Conservation (phyloP, 23 tunicate genomes). For the Halocynthia aurantium region DNA sequence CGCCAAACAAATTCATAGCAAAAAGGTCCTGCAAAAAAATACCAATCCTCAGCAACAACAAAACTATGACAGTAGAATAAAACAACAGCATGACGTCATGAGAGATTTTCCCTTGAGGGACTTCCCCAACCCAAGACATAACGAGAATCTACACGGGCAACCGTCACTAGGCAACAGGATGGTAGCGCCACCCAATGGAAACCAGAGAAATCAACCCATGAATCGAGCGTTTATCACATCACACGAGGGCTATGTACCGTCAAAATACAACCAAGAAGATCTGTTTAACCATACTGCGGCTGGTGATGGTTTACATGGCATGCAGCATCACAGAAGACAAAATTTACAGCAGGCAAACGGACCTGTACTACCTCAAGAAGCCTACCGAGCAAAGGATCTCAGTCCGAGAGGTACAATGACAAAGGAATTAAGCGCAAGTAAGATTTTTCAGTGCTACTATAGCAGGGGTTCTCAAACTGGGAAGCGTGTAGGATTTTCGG, state of each 20-base stretch:
- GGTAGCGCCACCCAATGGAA: too few relatives aligned
- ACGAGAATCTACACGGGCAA: conserved; percentile 10
- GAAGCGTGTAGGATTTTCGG: not conserved
- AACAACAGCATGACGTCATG: conserved; percentile 54
- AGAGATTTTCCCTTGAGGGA: conserved; percentile 86
- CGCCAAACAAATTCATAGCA: conserved; percentile 41
- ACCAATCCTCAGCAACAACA: conserved; percentile 12
- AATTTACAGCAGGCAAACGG: conserved; percentile 9
- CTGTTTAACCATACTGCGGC: not conserved
- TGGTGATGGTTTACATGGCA: not conserved
- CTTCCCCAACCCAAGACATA: conserved; percentile 22
- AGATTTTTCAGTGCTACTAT: conserved; percentile 2
- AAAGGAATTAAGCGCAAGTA: conserved; percentile 83
- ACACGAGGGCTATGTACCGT: too few relatives aligned
- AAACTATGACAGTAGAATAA: conserved; percentile 10
- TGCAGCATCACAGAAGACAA: not conserved
- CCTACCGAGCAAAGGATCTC: conserved; percentile 68
- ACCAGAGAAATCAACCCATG: not conserved
- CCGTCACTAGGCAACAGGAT: conserved; percentile 36
- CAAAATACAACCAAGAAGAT: not conserved
- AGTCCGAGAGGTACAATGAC: conserved; percentile 38
- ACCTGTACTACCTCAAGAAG: conserved; percentile 71
- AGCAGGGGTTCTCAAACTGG: not conserved
- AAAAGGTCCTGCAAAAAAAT: conserved; percentile 22
- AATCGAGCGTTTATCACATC: too few relatives aligned